Evolutionary conservation across 92 coral and sea anemone genomes (phyloP).

Genomic region (Paragorgia papillata): DNA sequence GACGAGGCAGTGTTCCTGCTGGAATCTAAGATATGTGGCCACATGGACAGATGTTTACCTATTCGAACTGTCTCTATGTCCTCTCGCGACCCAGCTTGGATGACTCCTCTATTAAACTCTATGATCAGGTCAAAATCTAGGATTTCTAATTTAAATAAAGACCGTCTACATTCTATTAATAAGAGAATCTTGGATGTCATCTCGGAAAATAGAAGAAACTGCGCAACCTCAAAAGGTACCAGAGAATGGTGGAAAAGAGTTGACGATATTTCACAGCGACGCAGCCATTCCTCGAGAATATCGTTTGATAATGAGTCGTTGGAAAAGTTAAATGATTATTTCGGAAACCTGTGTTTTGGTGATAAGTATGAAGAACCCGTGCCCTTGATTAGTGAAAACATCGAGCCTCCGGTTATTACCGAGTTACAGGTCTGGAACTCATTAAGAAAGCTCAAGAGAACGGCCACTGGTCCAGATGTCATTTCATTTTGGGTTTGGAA

Average conservation of each 20-base stretch:
- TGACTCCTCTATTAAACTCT: constrained; percentile 48
- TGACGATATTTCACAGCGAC: constrained; percentile 39
- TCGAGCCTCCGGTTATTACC: no score
- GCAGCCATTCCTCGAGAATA: constrained; percentile 10
- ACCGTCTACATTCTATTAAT: not conserved
- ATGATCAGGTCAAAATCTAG: constrained; percentile 40
- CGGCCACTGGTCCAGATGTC: constrained; percentile 42
- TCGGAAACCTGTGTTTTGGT: constrained; percentile 6
- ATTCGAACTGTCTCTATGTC: constrained; percentile 34
- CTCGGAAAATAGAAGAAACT: constrained; percentile 8
- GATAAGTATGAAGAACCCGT: not conserved
- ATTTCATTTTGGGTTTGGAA: constrained; percentile 54
- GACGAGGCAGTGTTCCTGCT: constrained; percentile 42
- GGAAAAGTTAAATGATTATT: constrained; percentile 8
- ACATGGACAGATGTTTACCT: constrained; percentile 49
- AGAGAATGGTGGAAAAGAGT: constrained; percentile 41
- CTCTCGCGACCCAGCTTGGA: constrained; percentile 55
- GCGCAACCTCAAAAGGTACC: constrained; percentile 5
- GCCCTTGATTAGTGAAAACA: not conserved
- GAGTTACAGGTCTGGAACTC: not conserved
- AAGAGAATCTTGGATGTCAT: constrained; percentile 6
- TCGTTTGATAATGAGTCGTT: constrained; percentile 1
- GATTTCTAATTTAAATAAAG: not conserved
- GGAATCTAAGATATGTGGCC: constrained; percentile 37
- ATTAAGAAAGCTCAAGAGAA: not conserved